Base-by-base conservation (phyloP, 2,113 vertebrate species). In the Toxotes jaculatrix region DNA sequence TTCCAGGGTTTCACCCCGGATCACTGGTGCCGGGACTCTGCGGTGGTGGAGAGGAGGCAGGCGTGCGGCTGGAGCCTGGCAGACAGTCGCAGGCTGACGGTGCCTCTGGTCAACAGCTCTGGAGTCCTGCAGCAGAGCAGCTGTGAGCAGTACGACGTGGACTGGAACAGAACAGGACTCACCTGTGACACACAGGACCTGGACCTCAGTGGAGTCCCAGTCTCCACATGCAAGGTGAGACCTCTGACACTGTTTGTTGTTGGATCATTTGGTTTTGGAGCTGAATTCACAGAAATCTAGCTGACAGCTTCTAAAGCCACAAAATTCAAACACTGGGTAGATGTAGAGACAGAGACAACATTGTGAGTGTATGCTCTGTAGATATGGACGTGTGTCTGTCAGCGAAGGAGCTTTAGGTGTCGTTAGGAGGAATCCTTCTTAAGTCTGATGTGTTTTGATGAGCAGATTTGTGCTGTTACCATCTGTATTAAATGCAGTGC, bases 1-100 rank as follows among this genome's bases (percentile, higher is more conserved):
- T 99, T 99, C 92, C 96, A 98, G 67, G 98, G 97, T 56, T 11
- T 4, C 0, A 13, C 9, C 4, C 53, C 98, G 0, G 92, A 92
- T 1, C 94, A 71, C 87, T 98, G 97, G 97, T 99, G 98, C 83
- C 94, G 94, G 66, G 96, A 97, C 75, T 89, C 97, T 0, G 90
- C 83, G 13, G 94, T 95, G 49, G 86, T 70, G 4, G 92, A 95
- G 70, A 68, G 95, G 74, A 95, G 94, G 4, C 74, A 95, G 67
- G 86, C 10, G 42, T 99, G 98, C 19, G 92, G 93, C 74, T 98
- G 97, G 97, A 96, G 89, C 0, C 78, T 36, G 79, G 75, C 42
- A 38, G 94, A 97, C 56, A 92, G 94, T 4, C 93, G 74, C 42
- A 92, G 93, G 83, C 91, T 95, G 88, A 96, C 95, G 0, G 57